Evolutionary conservation across 2,888 invertebrate genomes (phyloP), one percentile per base, ranked within the genome.

Genomic region (Eledona agricola): DNA sequence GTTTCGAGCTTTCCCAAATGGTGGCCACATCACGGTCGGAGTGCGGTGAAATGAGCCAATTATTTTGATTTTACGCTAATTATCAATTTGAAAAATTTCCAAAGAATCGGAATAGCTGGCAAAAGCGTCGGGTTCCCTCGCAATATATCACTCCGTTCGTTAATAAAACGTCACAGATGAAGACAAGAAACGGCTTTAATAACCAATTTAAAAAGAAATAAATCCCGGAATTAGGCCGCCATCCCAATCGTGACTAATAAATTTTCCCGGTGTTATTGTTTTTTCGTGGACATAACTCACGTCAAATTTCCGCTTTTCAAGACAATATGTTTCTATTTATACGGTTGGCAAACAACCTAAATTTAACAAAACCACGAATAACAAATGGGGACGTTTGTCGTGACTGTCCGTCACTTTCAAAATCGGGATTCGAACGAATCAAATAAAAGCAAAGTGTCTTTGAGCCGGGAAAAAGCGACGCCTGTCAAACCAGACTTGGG

Each of bases 41-140:
- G 12, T 25, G 52, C 37, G 17, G 6, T 19, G 32, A 45, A 52
- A 52, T 37, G 23, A 15, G 43, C 43, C 43, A n/a, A 35, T 40
- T 32, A 50, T 50, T 49, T 31, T 26, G 9, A 19, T 51, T 43
- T 51, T 47, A 28, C 29, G 47, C 37, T 50, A 50, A 50, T 50
- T 50, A 50, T 31, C 31, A n/a, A 40, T 50, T 50, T 50, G 49
- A 50, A 40, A 29, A 50, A 50, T 50, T 25, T 35, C 46, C 46
- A 46, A 17, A 45, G 31, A 45, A 45, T 32, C 25, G 31, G 29
- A 19, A 23, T 17, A 6, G 28, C 38, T 38, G 38, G 20, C 49
- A 40, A 34, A 32, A 22, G 22, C 40, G 10, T 7, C 34, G 13
- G 34, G 12, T 9, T 34, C 19, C 13, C 17, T 17, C 40, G 17